phyloP scores from a whole-genome alignment of 2,113 vertebrate genomes.

The Lophochroa leadbeateri region DNA sequence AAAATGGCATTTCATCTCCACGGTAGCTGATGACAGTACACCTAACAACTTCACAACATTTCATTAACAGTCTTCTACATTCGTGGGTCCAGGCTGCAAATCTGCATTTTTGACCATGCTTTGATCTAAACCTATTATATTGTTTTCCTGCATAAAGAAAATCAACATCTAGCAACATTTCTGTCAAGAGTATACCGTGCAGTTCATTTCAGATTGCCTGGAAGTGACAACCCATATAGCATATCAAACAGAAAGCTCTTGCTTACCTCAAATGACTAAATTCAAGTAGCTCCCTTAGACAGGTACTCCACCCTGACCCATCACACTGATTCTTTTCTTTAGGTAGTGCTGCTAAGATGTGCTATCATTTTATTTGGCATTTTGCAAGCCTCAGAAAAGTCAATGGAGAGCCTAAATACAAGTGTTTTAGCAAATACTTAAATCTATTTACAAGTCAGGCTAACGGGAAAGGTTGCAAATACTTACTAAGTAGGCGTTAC shows the following conservation, averaged over 20 bases:
- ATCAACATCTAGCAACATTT: not conserved
- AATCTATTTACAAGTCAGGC: not conserved
- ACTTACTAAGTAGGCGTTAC: not conserved
- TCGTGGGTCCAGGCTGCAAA: not conserved
- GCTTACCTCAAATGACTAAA: not conserved
- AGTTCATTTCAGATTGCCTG: constrained; percentile 51
- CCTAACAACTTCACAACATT: not conserved
- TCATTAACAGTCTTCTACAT: not conserved
- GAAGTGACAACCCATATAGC: not conserved
- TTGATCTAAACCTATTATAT: not conserved
- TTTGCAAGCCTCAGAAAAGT: not conserved
- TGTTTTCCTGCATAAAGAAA: not conserved
- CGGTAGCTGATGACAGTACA: not conserved
- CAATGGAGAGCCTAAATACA: not conserved
- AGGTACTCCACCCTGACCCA: not conserved
- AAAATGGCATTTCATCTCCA: not conserved
- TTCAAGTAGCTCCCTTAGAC: not conserved
- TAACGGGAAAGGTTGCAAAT: not conserved
- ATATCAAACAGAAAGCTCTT: constrained; percentile 7
- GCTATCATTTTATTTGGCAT: not conserved
- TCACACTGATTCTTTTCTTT: not conserved
- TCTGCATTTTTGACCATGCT: not conserved
- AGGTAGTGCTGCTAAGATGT: not conserved
- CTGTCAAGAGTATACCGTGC: not conserved
- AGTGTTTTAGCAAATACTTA: not conserved